Percentiles rank a stretch among this genome's conserved stretches.
phyloP scores from a whole-genome alignment of 2,888 invertebrate species.

The Schizotus pectinicornis region DNA sequence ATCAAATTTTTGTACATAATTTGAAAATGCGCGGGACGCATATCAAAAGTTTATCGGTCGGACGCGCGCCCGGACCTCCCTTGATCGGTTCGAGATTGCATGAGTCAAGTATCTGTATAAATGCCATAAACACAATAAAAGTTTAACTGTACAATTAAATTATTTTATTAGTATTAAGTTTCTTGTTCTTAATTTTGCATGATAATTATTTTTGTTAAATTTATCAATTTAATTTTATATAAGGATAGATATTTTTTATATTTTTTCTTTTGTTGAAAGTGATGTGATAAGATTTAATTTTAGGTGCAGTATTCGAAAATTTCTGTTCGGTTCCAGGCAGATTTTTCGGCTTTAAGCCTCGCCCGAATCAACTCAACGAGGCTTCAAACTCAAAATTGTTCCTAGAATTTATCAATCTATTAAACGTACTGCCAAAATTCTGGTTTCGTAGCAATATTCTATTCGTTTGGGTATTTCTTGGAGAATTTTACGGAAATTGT shows the following conservation, averaged over 20 bases:
- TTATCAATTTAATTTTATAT: conserved; percentile 43
- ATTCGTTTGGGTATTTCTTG: conserved; percentile 20
- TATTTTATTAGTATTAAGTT: conserved; percentile 30
- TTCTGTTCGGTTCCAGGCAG: conserved; percentile 16
- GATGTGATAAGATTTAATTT: conserved; percentile 40
- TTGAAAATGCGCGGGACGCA: conserved; percentile 45
- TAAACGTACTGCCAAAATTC: conserved; percentile 9
- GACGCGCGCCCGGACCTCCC: conserved; percentile 36
- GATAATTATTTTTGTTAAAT: conserved; percentile 44
- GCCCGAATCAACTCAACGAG: not conserved
- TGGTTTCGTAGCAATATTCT: conserved; percentile 23
- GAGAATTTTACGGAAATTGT: conserved; percentile 45
- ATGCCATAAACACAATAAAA: conserved; percentile 25
- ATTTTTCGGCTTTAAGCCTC: conserved; percentile 6
- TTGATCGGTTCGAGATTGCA: conserved; percentile 14
- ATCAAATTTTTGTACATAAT: conserved; percentile 43
- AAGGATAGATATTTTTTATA: conserved; percentile 45
- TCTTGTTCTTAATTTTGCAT: conserved; percentile 33
- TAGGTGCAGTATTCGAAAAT: conserved; percentile 16
- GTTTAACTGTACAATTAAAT: conserved; percentile 31
- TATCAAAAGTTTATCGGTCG: conserved; percentile 43
- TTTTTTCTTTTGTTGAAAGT: conserved; percentile 45
- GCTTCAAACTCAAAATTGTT: conserved; percentile 25
- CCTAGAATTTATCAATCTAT: conserved; percentile 25
- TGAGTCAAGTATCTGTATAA: conserved; percentile 15